A percentile compares a stretch with the other conserved stretches of the same genome.
These are phyloP conservation scores for Aphodius sticticus DNA, from an alignment of 2,888 invertebrate species.

Conservation along the genomic window DNA sequence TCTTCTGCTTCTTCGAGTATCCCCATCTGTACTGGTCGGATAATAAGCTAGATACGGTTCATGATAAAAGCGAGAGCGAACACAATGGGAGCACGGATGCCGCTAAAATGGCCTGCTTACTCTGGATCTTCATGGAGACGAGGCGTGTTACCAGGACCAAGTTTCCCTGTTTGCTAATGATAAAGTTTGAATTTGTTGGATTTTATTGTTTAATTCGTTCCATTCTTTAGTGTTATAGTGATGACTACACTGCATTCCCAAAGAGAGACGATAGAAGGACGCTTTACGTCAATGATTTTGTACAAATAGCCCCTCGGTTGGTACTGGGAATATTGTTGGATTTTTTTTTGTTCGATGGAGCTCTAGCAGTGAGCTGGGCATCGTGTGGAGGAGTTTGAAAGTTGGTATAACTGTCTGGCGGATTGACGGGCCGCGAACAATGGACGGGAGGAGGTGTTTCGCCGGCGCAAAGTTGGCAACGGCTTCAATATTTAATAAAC, in stretches of 20 bases:
- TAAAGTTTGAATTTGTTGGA: too few relatives aligned
- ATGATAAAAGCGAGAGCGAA: not conserved
- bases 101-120: not conserved
- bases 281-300: too few relatives aligned
- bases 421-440: not conserved
- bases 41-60: not conserved
- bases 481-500: conserved; percentile 4
- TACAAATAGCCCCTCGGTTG: too few relatives aligned
- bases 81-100: not conserved
- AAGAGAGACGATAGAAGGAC: too few relatives aligned
- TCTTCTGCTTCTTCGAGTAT: not conserved
- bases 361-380: too few relatives aligned
- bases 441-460: not conserved
- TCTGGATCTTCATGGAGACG: not conserved
- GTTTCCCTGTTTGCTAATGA: not conserved
- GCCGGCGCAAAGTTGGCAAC: not conserved
- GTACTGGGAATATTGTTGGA: too few relatives aligned
- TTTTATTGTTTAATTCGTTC: too few relatives aligned
- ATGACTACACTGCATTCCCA: too few relatives aligned
- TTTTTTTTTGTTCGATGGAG: too few relatives aligned
- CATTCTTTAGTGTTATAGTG: too few relatives aligned
- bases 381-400: not conserved
- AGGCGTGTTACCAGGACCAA: not conserved
- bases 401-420: conserved; percentile 4
- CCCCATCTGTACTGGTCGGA: not conserved